phyloP scores from a whole-genome alignment of 2,797 vertebrate species.

The Urocyon cinereoargenteus region DNA sequence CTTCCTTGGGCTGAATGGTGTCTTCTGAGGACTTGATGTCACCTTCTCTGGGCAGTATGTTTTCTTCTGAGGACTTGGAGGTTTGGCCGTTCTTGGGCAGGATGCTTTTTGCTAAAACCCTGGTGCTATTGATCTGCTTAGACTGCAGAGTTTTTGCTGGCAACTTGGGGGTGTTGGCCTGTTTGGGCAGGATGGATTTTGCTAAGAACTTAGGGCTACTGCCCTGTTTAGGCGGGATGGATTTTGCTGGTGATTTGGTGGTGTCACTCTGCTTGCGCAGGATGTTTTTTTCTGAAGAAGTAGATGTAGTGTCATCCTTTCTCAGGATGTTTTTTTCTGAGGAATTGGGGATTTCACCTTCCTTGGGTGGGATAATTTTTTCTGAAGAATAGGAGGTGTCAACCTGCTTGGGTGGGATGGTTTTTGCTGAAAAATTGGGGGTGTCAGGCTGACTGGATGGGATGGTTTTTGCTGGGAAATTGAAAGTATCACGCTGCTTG shows the following conservation, averaged over 20 bases:
- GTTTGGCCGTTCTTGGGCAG: background rate
- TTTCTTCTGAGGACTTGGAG: background rate
- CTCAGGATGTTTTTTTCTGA: background rate
- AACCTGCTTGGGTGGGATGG: background rate
- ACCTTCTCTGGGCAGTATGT: no score
- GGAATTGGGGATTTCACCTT: background rate
- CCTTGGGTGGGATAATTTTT: background rate
- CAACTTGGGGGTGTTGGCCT: fast-evolving
- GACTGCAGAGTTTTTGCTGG: background rate
- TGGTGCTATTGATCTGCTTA: fast-evolving
- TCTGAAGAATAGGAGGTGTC: background rate
- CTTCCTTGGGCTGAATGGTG: background rate
- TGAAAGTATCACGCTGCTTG: background rate
- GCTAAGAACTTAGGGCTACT: background rate
- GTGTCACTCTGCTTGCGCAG: background rate
- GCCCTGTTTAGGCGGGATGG: background rate
- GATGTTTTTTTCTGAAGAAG: background rate
- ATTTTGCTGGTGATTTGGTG: background rate
- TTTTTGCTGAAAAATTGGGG: background rate
- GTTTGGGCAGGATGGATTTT: background rate
- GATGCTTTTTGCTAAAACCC: background rate
- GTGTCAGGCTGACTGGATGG: background rate
- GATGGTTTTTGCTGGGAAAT: background rate
- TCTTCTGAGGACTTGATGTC: background rate
- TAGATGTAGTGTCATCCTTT: no score